Evolutionary conservation across 2,113 vertebrate genomes (phyloP).

Genomic region (Perccottus glenii): DNA sequence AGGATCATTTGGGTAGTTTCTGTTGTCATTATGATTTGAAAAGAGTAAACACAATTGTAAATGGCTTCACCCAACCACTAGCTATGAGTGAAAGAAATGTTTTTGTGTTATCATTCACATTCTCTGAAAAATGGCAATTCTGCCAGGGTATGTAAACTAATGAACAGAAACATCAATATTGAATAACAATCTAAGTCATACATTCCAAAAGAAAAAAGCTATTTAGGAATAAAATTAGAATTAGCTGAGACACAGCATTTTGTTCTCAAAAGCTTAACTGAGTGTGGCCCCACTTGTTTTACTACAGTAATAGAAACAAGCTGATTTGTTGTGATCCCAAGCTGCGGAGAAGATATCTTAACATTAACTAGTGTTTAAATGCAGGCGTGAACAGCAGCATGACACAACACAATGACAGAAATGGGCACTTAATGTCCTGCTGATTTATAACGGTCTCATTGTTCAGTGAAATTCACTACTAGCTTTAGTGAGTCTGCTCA

Average conservation of each 20-base stretch:
- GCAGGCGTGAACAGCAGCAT: neutral
- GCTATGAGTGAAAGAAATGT: no score
- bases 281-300: conserved; percentile 2
- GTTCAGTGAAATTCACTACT: neutral
- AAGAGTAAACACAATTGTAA: no score
- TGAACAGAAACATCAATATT: neutral
- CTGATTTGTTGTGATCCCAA: conserved; percentile 6
- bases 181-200: neutral
- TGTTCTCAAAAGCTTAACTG: neutral
- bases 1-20: no score
- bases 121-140: no score
- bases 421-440: neutral
- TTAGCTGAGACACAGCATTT: conserved; percentile 22
- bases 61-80: no score
- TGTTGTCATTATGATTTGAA: no score
- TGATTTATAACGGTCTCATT: conserved; percentile 2
- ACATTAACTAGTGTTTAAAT: conserved; percentile 11
- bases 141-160: no score
- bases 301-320: conserved; percentile 1
- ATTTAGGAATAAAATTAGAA: conserved; percentile 16
- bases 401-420: neutral
- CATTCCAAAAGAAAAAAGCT: conserved; percentile 12
- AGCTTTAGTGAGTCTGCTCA: neutral
- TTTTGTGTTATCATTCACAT: no score
- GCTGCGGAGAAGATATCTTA: conserved; percentile 1